Conservation (phyloP, 2,797 vertebrate genomes). For the Oophaga sylvatica region DNA sequence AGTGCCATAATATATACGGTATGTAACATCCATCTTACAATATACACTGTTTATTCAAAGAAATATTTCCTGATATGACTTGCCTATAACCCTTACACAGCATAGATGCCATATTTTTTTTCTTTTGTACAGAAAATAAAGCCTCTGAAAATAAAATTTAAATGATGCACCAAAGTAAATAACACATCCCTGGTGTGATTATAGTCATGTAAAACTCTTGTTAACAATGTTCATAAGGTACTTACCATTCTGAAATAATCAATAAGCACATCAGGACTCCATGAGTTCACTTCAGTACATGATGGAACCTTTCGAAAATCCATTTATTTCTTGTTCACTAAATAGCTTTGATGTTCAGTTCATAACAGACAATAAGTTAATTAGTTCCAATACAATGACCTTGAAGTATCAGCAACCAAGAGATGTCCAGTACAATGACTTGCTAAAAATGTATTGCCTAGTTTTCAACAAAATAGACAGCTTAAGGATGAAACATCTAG, state of each 20-base stretch:
- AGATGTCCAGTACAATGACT: not conserved
- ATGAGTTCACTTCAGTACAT: constrained; percentile 73
- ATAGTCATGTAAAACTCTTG: not conserved
- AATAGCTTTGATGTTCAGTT: not conserved
- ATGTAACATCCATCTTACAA: not conserved
- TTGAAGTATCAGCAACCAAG: not conserved
- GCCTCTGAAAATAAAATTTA: not conserved
- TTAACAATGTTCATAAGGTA: not conserved
- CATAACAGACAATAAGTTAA: constrained; percentile 4
- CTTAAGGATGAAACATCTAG: constrained; percentile 52
- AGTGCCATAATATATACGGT: not conserved
- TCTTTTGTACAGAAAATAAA: not conserved
- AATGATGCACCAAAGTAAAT: too few species aligned
- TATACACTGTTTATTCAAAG: not conserved
- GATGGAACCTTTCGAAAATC: constrained; percentile 73
- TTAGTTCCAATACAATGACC: too few species aligned
- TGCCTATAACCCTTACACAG: too few species aligned
- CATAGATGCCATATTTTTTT: not conserved
- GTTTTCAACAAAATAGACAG: not conserved
- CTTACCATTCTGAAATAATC: constrained; percentile 79
- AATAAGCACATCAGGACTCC: constrained; percentile 73
- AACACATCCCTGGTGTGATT: not conserved
- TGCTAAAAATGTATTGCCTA: not conserved
- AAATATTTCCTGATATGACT: not conserved
- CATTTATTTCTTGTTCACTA: constrained; percentile 64